Percentiles rank a stretch among this genome's conserved stretches.
Evolutionary conservation across 2,113 vertebrate genomes (phyloP).

Genomic region (Rostratula benghalensis): DNA sequence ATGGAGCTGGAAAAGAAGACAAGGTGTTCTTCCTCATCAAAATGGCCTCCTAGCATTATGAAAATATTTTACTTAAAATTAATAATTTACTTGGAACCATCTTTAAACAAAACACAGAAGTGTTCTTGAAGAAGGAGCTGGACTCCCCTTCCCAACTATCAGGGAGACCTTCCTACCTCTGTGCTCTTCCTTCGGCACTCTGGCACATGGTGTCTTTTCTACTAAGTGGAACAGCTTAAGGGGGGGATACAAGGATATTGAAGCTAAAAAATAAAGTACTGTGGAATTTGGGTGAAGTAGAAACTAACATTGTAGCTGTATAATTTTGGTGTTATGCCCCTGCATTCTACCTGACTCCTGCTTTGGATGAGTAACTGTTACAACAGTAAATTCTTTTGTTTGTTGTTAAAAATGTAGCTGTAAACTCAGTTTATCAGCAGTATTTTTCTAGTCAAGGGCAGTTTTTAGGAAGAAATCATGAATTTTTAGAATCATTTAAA

Average conservation of each 20-base stretch:
- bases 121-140: not conserved
- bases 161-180: not conserved
- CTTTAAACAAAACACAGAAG: accelerated
- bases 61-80: not conserved
- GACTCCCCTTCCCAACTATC: not conserved
- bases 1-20: not conserved
- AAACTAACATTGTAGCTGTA: not conserved
- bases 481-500: not conserved
- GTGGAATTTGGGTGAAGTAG: not conserved
- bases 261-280: not conserved
- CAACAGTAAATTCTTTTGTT: not conserved
- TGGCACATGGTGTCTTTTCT: not conserved
- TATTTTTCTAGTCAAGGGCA: not conserved
- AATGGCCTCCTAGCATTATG: not conserved
- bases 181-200: not conserved
- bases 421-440: not conserved
- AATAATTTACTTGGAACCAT: not conserved
- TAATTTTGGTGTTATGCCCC: not conserved
- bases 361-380: not conserved
- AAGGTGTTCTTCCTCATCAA: not conserved
- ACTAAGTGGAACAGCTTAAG: not conserved
- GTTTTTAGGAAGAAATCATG: not conserved
- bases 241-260: too few relatives aligned
- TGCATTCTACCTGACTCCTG: accelerated
- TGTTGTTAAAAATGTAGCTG: not conserved